phyloP scores from a whole-genome alignment of 2,113 vertebrate species.

The Mus musculus region DNA sequence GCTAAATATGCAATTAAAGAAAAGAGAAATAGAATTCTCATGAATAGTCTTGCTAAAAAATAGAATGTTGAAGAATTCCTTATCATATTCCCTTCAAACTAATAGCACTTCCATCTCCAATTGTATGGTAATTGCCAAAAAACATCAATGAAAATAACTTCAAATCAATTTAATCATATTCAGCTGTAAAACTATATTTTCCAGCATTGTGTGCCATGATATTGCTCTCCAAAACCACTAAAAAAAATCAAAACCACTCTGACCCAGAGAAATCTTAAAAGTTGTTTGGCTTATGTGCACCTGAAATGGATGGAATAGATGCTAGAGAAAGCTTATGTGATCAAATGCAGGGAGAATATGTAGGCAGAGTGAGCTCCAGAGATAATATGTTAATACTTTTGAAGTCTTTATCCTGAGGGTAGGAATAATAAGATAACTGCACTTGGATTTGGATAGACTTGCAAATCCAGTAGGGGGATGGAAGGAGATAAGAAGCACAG shows the following conservation, averaged over 20 bases:
- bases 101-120: not conserved
- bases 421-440: constrained; percentile 62
- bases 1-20: not conserved
- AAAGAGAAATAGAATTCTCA: not conserved
- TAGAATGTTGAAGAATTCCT: not conserved
- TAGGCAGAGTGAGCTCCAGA: constrained; percentile 35
- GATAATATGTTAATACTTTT: constrained; percentile 49
- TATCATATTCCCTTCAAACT: not conserved
- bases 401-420: constrained; percentile 54
- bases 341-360: constrained; percentile 44
- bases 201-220: not conserved
- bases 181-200: not conserved
- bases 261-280: constrained; percentile 52
- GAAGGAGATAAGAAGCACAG: constrained; percentile 55
- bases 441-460: constrained; percentile 35
- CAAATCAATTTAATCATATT: constrained; percentile 34
- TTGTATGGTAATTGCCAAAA: not conserved
- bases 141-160: constrained; percentile 10
- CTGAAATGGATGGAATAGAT: not conserved
- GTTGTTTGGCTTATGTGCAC: constrained; percentile 22
- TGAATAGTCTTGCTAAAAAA: not conserved
- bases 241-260: constrained; percentile 39
- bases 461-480: constrained; percentile 14
- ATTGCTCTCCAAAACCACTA: constrained; percentile 1
- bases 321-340: constrained; percentile 8